Evolutionary conservation across 1,140 invertebrate genomes (phyloP).

Genomic region (Anastrepha obliqua): DNA sequence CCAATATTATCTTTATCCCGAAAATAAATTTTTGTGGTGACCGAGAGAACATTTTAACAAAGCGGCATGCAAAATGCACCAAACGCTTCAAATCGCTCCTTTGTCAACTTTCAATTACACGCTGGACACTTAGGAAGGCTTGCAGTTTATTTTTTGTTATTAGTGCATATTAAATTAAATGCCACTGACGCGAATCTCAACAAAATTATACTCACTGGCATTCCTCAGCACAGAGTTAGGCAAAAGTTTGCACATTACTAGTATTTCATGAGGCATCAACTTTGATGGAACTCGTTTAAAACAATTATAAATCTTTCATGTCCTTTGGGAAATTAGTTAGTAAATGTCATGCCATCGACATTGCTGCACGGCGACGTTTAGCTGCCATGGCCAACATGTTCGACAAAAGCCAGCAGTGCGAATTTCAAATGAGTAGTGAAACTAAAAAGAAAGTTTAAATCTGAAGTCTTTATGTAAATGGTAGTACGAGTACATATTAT

Average conservation of each 20-base stretch:
- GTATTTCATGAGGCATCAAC: constrained; percentile 3
- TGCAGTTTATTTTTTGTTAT: neutral
- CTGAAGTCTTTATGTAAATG: neutral
- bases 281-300: constrained; percentile 53
- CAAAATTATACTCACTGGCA: neutral
- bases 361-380: constrained; percentile 1
- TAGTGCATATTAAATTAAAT: neutral
- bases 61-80: too few species aligned
- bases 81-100: too few species aligned
- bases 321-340: constrained; percentile 53
- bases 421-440: constrained; percentile 28
- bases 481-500: too few species aligned
- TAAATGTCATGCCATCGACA: constrained; percentile 47
- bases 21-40: too few species aligned
- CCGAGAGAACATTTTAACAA: too few species aligned
- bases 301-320: constrained; percentile 56
- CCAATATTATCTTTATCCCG: too few species aligned
- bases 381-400: neutral
- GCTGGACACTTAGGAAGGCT: too few species aligned
- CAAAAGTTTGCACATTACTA: neutral
- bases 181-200: neutral
- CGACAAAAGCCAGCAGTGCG: neutral
- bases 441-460: neutral
- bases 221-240: neutral
- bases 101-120: too few species aligned